A percentile compares a stretch with the other conserved stretches of the same genome.
Evolutionary conservation across 2,113 vertebrate genomes (phyloP).

Genomic region (Furnarius figulus): DNA sequence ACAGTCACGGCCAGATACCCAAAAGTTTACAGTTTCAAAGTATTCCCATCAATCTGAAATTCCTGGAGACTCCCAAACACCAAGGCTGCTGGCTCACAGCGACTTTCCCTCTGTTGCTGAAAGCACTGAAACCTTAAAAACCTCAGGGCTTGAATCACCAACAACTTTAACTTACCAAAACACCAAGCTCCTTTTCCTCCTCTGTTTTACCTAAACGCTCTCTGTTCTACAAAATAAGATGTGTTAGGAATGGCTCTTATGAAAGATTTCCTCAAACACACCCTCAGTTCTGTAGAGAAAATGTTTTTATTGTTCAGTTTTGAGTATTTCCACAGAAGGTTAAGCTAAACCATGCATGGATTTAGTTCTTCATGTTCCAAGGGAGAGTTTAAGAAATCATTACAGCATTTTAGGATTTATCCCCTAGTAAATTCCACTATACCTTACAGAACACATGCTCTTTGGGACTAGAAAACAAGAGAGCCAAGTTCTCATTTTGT

Average conservation of each 20-base stretch:
- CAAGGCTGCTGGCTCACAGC: neutral
- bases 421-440: neutral
- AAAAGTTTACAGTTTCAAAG: neutral
- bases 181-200: neutral
- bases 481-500: neutral
- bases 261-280: neutral
- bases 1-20: neutral
- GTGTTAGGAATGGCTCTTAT: neutral
- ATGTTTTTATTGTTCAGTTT: neutral
- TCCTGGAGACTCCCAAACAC: neutral
- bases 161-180: neutral
- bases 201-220: neutral
- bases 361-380: neutral
- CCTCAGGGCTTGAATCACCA: neutral
- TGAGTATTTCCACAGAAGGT: neutral
- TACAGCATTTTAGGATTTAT: neutral
- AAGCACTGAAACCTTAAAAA: neutral
- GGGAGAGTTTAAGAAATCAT: neutral
- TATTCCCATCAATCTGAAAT: neutral
- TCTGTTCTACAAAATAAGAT: neutral
- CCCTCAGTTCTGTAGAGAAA: neutral
- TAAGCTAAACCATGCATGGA: neutral
- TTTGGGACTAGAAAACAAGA: neutral
- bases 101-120: neutral
- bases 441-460: neutral